Evolutionary conservation across 2,797 vertebrate species (phyloP).

Genomic region (Gouania willdenowi): DNA sequence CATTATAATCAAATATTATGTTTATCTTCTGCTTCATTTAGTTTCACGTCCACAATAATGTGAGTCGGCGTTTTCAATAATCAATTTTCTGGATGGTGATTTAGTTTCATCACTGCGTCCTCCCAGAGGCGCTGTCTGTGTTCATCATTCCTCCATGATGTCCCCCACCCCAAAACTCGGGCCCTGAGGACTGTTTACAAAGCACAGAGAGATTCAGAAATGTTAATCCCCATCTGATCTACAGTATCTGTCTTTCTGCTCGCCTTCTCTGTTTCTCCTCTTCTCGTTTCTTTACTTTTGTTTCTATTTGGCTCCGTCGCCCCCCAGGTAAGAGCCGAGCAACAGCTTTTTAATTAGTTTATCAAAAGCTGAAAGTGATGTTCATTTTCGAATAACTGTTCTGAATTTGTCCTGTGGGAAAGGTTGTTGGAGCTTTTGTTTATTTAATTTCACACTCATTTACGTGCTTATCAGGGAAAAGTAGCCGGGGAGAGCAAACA

Average conservation of each 20-base stretch:
- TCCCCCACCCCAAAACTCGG: conserved; percentile 32
- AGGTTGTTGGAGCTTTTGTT: conserved; percentile 31
- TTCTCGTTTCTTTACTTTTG: conserved; percentile 1
- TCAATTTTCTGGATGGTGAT: conserved; percentile 64
- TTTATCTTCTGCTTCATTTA: conserved; percentile 53
- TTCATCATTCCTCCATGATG: conserved; percentile 51
- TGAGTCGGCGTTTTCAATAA: conserved; percentile 66
- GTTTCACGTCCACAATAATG: conserved; percentile 57
- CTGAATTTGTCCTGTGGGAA: conserved; percentile 42
- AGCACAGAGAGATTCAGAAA: conserved; percentile 11
- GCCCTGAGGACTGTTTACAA: conserved; percentile 35
- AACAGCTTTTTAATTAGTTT: conserved; percentile 62
- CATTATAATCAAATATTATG: conserved; percentile 41
- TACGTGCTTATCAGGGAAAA: conserved; percentile 34
- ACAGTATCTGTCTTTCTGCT: conserved; percentile 32
- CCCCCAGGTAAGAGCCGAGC: conserved; percentile 32
- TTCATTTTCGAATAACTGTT: conserved; percentile 51
- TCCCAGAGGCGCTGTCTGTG: conserved; percentile 43
- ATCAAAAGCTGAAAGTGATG: conserved; percentile 54
- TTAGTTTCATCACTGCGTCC: conserved; percentile 27
- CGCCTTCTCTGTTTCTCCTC: no score
- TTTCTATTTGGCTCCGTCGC: conserved; percentile 16
- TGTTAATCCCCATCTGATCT: conserved; percentile 43
- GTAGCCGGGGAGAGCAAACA: conserved; percentile 30
- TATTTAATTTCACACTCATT: no score